A percentile compares a stretch with the other conserved stretches of the same genome.
phyloP scores from a whole-genome alignment of 2,113 vertebrate species.

The Hassar affinis region DNA sequence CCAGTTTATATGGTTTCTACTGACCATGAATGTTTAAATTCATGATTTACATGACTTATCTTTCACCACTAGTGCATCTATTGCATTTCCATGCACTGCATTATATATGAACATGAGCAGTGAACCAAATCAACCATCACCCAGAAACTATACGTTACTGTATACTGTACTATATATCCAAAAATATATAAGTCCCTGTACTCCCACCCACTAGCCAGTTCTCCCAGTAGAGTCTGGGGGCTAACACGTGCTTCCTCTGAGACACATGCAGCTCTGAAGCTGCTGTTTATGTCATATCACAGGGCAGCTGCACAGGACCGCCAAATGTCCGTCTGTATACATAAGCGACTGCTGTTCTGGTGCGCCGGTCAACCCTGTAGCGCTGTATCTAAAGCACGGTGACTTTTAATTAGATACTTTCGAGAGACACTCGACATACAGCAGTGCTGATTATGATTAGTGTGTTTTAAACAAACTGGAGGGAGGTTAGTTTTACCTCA shows the following conservation, averaged over 20 bases:
- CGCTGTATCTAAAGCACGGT: background rate
- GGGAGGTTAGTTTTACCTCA: background rate
- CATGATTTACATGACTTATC: no score
- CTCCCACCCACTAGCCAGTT: background rate
- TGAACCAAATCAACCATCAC: background rate
- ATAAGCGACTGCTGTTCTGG: background rate
- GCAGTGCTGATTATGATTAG: background rate
- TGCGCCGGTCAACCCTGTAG: background rate
- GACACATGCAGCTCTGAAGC: background rate
- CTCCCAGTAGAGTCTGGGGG: background rate
- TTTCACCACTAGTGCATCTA: background rate
- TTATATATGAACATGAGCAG: background rate
- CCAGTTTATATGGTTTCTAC: background rate
- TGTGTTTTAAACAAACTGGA: background rate
- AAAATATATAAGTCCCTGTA: background rate
- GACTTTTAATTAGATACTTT: background rate
- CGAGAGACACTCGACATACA: background rate
- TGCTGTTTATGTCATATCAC: background rate
- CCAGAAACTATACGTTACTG: no score
- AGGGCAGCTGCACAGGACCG: background rate
- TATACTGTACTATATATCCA: background rate
- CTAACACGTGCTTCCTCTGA: background rate
- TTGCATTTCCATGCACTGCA: background rate
- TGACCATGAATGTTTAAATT: no score
- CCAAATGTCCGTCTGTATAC: background rate